These are phyloP conservation scores for Euthynnus affinis DNA, from an alignment of 2,797 vertebrate genomes.

Conservation along the genomic window DNA sequence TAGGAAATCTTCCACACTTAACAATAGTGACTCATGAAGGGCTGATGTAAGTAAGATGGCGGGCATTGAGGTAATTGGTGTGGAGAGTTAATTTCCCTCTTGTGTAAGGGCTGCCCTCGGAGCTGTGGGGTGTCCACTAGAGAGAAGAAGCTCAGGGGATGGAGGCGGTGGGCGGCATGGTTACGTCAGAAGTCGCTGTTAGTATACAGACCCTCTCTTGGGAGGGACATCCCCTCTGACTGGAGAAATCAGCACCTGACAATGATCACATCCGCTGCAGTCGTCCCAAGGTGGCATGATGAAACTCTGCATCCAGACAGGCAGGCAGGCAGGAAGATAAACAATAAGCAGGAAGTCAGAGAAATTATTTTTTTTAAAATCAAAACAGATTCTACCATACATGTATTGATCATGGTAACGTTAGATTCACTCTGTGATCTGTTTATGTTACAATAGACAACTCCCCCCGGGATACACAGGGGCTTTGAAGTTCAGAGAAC, in stretches of 20 bases:
- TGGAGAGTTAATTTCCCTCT: constrained; percentile 76
- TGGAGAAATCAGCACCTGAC: constrained; percentile 61
- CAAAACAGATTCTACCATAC: constrained; percentile 5
- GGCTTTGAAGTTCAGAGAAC: constrained; percentile 72
- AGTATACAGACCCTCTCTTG: constrained; percentile 59
- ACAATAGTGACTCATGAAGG: constrained; percentile 61
- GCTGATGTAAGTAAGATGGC: constrained; percentile 75
- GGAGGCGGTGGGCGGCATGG: constrained; percentile 12
- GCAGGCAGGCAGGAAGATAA: constrained; percentile 34
- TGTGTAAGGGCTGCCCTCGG: constrained; percentile 61
- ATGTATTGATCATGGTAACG: constrained; percentile 24
- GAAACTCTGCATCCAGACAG: constrained; percentile 70
- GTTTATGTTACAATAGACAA: constrained; percentile 41
- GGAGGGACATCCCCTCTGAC: constrained; percentile 61
- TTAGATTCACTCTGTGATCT: constrained; percentile 31
- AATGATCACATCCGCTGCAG: constrained; percentile 68
- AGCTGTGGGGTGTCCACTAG: constrained; percentile 57
- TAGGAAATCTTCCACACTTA: constrained; percentile 55
- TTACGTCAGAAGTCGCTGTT: constrained; percentile 76
- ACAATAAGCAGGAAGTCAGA: constrained; percentile 19
- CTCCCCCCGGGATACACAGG: constrained; percentile 4
- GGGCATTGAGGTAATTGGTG: constrained; percentile 72
- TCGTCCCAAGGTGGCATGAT: constrained; percentile 73
- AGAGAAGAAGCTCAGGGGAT: constrained; percentile 53
- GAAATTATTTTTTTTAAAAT: too few species aligned